Conservation (phyloP, 2,888 invertebrate species). For the Linyphia triangularis region DNA sequence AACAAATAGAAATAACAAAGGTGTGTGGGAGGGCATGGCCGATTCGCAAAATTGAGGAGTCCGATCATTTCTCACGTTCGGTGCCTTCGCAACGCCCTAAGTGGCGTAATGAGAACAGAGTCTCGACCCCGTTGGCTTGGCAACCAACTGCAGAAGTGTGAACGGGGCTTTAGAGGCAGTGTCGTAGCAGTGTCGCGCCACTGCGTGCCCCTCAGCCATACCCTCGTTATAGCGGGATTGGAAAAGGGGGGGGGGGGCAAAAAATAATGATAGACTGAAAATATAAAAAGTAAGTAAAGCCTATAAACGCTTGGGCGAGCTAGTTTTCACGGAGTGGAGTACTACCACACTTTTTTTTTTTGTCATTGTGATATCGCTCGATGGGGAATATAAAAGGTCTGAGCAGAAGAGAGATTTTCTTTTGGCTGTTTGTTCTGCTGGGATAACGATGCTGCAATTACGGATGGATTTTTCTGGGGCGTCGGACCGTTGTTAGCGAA, state of each 20-base stretch:
- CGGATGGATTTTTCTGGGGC: constrained; percentile 63
- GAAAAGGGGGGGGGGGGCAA: constrained; percentile 7
- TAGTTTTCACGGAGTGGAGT: constrained; percentile 30
- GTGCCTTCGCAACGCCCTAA: constrained; percentile 52
- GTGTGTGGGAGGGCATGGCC: not conserved
- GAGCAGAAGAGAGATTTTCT: constrained; percentile 14
- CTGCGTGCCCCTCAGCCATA: constrained; percentile 60
- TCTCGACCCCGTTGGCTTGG: constrained; percentile 67
- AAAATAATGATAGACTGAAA: constrained; percentile 49
- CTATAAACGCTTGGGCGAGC: constrained; percentile 72
- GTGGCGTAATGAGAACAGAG: constrained; percentile 71
- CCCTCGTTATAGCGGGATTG: constrained; percentile 70
- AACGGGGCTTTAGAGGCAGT: constrained; percentile 52
- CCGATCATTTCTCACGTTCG: constrained; percentile 65
- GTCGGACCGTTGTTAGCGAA: constrained; percentile 66
- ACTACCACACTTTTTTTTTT: not conserved
- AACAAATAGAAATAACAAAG: not conserved
- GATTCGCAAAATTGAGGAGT: constrained; percentile 61
- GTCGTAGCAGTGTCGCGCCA: not conserved
- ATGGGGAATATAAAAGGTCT: constrained; percentile 17
- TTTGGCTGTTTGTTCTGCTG: constrained; percentile 45
- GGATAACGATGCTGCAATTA: constrained; percentile 74
- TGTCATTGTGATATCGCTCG: not conserved
- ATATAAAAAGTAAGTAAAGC: constrained; percentile 18
- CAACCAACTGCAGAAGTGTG: constrained; percentile 71